Percentiles rank a stretch among this genome's conserved stretches.
These are phyloP conservation scores for Zosterops borbonicus DNA, from an alignment of 2,113 vertebrate genomes.

Conservation along the genomic window DNA sequence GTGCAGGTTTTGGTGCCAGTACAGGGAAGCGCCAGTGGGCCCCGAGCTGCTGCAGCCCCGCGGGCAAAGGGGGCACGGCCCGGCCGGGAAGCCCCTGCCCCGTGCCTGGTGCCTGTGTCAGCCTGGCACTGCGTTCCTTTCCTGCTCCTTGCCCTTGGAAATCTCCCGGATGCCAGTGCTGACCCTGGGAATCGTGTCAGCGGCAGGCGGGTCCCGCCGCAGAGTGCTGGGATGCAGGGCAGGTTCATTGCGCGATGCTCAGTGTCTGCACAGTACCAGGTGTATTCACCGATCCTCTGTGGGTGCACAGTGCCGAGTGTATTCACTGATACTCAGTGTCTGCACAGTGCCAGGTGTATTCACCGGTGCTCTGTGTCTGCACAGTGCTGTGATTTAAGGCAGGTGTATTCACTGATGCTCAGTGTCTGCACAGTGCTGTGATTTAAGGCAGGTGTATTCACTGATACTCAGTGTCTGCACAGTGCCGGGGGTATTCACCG, in stretches of 20 bases:
- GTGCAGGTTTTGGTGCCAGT: not conserved
- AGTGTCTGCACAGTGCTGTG: not conserved
- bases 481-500: too few species aligned
- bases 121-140: not conserved
- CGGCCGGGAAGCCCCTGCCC: not conserved
- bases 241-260: not conserved
- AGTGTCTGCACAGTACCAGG: too few species aligned
- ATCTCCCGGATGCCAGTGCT: not conserved
- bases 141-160: not conserved
- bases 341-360: not conserved
- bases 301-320: not conserved
- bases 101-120: not conserved
- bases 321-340: not conserved
- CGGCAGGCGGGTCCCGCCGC: not conserved
- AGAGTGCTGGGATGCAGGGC: not conserved
- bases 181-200: not conserved
- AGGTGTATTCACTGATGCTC: not conserved
- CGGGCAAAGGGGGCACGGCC: not conserved
- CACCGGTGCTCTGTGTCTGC: not conserved
- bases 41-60: not conserved
- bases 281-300: not conserved
- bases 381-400: too few species aligned
- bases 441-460: not conserved
- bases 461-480: not conserved
- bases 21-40: not conserved